Evolutionary conservation across 2,888 invertebrate genomes (phyloP), one percentile per base, ranked within the genome.

Genomic region (Mythimna pallens): DNA sequence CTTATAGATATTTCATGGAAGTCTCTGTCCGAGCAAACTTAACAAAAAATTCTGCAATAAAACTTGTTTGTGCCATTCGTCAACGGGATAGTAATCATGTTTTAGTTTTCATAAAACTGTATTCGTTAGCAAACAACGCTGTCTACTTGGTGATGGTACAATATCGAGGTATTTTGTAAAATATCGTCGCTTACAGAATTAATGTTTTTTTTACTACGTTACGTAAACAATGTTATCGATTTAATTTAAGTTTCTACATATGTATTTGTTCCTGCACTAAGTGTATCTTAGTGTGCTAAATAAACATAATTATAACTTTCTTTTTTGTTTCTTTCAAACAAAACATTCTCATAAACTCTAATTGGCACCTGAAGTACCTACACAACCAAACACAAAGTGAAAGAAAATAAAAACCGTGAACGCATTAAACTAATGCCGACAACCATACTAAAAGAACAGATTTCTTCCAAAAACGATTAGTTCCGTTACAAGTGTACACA

Each of bases 401-500:
- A 10, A 52, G 50, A 57, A 61, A 70, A 73, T 76, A 55, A 65
- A 61, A 57, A 65, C 63, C 58, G 36, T 75, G 73, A 79, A 67
- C 12, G 14, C 69, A 87, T 86, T 78, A 84, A 62, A 84, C 78
- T 83, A 87, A 86, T 80, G 68, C 83, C 81, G 84, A 89, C 83
- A 85, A 85, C 87, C 90, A 84, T 88, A 76, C 64, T 79, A 64
- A 87, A 88, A 80, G 74, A 78, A 80, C 82, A 85, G 87, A 89
- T 88, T 87, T 84, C 85, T 84, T 87, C 77, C 82, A 87, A 92
- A 89, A 90, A 86, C 92, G 93, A 95, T 95, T 95, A 94, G 95
- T 95, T 94, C 92, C 94, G 91, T 86, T 87, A 92, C 94, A 93
- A 94, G 94, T 92, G 88, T 88, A 88, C 94, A 94, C 93, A 93